Evolutionary conservation across 2,113 vertebrate species (phyloP).

Genomic region (Steatornis caripensis): DNA sequence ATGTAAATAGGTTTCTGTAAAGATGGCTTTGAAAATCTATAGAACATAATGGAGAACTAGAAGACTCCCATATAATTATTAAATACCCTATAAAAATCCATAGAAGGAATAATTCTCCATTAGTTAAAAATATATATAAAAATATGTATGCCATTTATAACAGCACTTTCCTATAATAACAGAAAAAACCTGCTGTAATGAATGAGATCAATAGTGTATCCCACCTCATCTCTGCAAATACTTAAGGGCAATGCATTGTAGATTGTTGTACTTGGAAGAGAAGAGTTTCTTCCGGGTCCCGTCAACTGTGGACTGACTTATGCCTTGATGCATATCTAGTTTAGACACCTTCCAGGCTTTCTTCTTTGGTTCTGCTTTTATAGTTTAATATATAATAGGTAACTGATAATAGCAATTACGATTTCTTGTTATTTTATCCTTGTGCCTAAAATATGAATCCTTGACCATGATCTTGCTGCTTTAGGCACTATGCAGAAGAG

Average conservation of each 20-base stretch:
- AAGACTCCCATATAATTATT: neutral
- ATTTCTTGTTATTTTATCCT: neutral
- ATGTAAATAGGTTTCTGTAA: neutral
- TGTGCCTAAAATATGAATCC: neutral
- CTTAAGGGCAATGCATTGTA: neutral
- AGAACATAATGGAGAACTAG: neutral
- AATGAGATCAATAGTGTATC: neutral
- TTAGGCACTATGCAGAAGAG: neutral
- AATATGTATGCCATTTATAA: neutral
- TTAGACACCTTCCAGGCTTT: neutral
- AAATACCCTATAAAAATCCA: neutral
- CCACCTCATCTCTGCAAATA: neutral
- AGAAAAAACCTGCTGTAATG: neutral
- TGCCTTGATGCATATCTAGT: neutral
- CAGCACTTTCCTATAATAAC: neutral
- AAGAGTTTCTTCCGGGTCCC: neutral
- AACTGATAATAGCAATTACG: neutral
- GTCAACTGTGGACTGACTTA: neutral
- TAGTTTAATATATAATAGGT: neutral
- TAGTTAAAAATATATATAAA: neutral
- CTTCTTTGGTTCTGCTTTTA: neutral
- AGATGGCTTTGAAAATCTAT: constrained; percentile 10
- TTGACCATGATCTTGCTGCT: neutral
- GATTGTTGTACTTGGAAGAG: neutral
- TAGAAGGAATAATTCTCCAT: neutral